phyloP scores from a whole-genome alignment of 2,113 vertebrate genomes.

The Semicossyphus pulcher region DNA sequence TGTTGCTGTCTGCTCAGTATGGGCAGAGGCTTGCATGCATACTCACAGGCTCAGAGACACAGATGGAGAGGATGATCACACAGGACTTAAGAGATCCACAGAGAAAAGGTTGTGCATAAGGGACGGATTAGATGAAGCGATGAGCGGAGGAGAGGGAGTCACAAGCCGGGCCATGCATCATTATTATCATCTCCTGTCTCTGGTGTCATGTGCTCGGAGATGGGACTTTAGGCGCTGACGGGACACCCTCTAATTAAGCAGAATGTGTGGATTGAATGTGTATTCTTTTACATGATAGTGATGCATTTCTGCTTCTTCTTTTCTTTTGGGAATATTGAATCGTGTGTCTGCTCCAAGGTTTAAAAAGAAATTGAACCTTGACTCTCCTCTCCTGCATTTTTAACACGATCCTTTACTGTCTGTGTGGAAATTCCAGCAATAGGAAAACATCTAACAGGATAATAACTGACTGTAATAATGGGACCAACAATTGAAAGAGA shows the following conservation, averaged over 20 bases:
- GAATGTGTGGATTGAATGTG: slow-evolving; percentile 45
- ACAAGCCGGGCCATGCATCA: slow-evolving; percentile 1
- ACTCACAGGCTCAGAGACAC: slow-evolving; percentile 31
- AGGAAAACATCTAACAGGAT: slow-evolving; percentile 19
- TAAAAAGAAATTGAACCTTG: background rate
- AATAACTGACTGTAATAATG: background rate
- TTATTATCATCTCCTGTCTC: slow-evolving; percentile 4
- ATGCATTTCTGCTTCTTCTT: background rate
- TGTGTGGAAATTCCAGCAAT: slow-evolving; percentile 6
- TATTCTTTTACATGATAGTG: no score
- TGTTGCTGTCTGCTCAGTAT: slow-evolving; percentile 53
- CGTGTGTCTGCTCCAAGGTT: background rate
- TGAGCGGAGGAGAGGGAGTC: slow-evolving; percentile 11
- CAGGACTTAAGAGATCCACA: slow-evolving; percentile 16
- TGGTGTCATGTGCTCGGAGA: slow-evolving; percentile 27
- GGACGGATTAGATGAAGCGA: slow-evolving; percentile 20
- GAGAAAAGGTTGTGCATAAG: slow-evolving; percentile 2
- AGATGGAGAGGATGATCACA: slow-evolving; percentile 38
- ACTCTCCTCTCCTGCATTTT: slow-evolving; percentile 8
- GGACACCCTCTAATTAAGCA: slow-evolving; percentile 53
- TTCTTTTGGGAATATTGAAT: slow-evolving; percentile 2
- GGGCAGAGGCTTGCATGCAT: slow-evolving; percentile 25
- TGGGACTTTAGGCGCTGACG: slow-evolving; percentile 26
- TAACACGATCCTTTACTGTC: background rate
- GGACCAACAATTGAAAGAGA: background rate